phyloP scores from a whole-genome alignment of 2,888 invertebrate species.

The Cabera pusaria region DNA sequence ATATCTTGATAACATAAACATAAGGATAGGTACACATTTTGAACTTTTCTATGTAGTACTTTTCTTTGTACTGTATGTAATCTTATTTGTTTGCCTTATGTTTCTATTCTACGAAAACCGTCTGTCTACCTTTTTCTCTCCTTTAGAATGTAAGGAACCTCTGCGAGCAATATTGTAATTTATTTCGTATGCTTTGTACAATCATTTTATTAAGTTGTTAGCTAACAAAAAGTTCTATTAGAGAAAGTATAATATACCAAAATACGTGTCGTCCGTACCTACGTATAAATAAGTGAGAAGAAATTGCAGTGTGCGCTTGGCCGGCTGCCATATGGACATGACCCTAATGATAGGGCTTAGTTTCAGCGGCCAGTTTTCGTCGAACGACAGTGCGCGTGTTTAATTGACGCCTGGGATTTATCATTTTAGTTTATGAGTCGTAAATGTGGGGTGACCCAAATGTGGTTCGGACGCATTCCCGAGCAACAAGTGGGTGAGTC shows the following conservation, averaged over 20 bases:
- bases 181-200: conserved; percentile 9
- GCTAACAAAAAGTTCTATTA: conserved; percentile 15
- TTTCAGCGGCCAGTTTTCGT: conserved; percentile 35
- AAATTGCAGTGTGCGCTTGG: conserved; percentile 41
- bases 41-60: too few relatives aligned
- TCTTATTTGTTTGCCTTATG: too few relatives aligned
- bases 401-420: conserved; percentile 31
- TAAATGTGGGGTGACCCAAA: conserved; percentile 33
- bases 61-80: too few relatives aligned
- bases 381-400: conserved; percentile 30
- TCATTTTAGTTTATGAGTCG: conserved; percentile 29
- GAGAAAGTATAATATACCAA: conserved; percentile 1
- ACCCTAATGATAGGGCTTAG: conserved; percentile 35
- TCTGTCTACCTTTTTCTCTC: too few relatives aligned
- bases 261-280: conserved; percentile 31
- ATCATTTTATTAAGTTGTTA: conserved; percentile 14
- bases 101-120: too few relatives aligned
- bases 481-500: conserved; percentile 48
- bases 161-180: conserved; percentile 9
- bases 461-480: conserved; percentile 37
- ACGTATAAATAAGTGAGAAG: conserved; percentile 41
- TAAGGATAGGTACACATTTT: too few relatives aligned
- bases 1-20: too few relatives aligned
- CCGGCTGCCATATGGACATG: conserved; percentile 43
- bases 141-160: too few relatives aligned